Conservation (phyloP, 1,140 invertebrate species). For the Hylaeus volcanicus region DNA sequence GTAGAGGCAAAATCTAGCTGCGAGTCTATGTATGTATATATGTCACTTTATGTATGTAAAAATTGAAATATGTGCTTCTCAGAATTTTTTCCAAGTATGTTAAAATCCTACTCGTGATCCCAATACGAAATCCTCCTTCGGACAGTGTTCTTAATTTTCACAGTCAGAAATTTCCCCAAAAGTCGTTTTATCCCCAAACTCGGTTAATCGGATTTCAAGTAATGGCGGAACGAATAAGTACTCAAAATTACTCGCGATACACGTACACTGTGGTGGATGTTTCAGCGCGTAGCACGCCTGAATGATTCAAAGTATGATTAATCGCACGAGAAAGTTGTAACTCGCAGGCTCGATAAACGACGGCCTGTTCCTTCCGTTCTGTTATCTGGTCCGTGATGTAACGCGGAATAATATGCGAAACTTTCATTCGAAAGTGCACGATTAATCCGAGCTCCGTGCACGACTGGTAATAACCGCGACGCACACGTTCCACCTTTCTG, state of each 20-base stretch:
- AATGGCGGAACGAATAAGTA: background rate
- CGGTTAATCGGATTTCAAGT: background rate
- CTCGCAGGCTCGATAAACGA: slow-evolving; percentile 44
- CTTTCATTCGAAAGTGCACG: slow-evolving; percentile 49
- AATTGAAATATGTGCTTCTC: too few species aligned
- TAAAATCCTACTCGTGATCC: too few species aligned
- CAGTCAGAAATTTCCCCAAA: too few species aligned
- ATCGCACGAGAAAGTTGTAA: slow-evolving; percentile 50
- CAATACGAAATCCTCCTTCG: too few species aligned
- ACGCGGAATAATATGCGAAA: slow-evolving; percentile 59
- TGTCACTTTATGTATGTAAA: too few species aligned
- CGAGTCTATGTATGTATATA: too few species aligned
- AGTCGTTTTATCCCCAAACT: too few species aligned
- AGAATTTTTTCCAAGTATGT: too few species aligned
- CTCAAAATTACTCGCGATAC: background rate
- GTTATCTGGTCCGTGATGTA: slow-evolving; percentile 49
- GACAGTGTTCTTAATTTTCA: too few species aligned
- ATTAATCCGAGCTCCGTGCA: slow-evolving; percentile 45
- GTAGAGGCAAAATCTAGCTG: too few species aligned
- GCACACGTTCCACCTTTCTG: background rate
- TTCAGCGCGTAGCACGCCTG: background rate
- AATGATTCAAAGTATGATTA: slow-evolving; percentile 38
- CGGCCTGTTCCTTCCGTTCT: slow-evolving; percentile 46
- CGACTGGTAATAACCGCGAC: slow-evolving; percentile 44
- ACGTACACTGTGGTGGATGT: background rate